These are phyloP conservation scores for Trachelus troglodyta DNA, from an alignment of 2,888 invertebrate species.

Conservation along the genomic window DNA sequence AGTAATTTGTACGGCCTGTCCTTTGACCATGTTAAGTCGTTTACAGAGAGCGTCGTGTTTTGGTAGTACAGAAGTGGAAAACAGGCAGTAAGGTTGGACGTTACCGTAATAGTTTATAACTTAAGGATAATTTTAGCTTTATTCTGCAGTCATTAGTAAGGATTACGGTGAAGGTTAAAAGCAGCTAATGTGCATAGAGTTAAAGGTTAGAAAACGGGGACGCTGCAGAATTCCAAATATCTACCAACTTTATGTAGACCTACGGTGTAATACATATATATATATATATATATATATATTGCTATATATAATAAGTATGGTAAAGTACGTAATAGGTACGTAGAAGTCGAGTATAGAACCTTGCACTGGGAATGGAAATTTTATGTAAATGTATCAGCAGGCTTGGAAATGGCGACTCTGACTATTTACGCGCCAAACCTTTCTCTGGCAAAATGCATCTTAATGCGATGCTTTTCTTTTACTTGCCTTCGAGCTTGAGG, in stretches of 20 bases:
- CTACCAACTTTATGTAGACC: not conserved
- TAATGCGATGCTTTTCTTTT: not conserved
- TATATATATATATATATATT: not conserved
- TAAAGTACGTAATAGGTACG: not conserved
- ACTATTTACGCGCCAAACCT: conserved; percentile 19
- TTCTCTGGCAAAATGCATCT: conserved; percentile 23
- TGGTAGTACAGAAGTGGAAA: not conserved
- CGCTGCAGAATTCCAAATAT: not conserved
- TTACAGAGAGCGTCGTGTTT: not conserved
- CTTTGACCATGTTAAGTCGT: not conserved
- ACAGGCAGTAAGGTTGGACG: not conserved
- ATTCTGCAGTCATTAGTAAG: not conserved
- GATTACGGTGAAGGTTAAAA: not conserved
- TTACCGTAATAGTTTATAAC: not conserved
- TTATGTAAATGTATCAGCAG: conserved; percentile 24
- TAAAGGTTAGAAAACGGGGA: not conserved
- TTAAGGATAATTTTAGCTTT: not conserved
- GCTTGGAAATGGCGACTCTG: conserved; percentile 10
- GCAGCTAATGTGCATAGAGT: not conserved
- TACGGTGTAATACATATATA: not conserved
- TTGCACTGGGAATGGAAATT: conserved; percentile 24
- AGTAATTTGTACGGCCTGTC: not conserved
- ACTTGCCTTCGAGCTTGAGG: not conserved
- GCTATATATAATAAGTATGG: not conserved
- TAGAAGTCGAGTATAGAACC: not conserved